Evolutionary conservation across 2,888 invertebrate genomes (phyloP), one percentile per base, ranked within the genome.

Genomic region (Torymus tubicola): DNA sequence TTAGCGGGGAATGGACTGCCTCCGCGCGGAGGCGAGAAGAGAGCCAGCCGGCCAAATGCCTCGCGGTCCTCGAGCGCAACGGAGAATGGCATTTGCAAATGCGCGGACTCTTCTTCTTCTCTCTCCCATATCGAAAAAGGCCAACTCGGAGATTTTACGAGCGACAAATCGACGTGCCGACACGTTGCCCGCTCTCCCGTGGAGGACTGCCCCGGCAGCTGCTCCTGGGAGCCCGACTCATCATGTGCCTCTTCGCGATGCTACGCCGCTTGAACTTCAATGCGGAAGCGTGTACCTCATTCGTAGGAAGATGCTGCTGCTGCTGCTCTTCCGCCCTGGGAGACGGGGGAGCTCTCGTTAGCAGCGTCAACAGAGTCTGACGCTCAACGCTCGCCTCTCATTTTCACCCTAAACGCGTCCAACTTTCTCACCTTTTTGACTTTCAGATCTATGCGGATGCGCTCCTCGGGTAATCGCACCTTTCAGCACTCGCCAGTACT

Each of bases 1-100:
- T 76, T 82, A 12, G 74, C 79, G 76, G 70, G 55, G 84, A 86
- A 85, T 84, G 84, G 18, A 61, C 13, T 24, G 21, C 2, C 61
- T 10, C 58, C 5, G 14, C 21, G 5, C 4, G 61, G 13, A 12
- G 10, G 42, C 14, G 58, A 57, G 69, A 53, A 8, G n/a, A 42
- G 71, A 61, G 31, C 2, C 87, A 83, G 85, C 10, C 84, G 87
- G 86, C 78, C 73, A 73, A 85, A 90, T 90, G 86, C 88, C 90
- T 90, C 84, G 87, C 85, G 89, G 85, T 86, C 87, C 85, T 84
- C 84, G 87, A 89, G 89, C 89, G 89, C 88, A 87, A 89, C 90
- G 87, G 77, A 87, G 88, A 89, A 89, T 88, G 88, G 86, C 84
- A 81, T 84, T 87, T 84, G 63, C 68, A 77, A 81, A 77, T 64